A percentile compares a stretch with the other conserved stretches of the same genome.
phyloP scores from a whole-genome alignment of 2,888 invertebrate genomes.

The Poecilobothrus nobilitatus region DNA sequence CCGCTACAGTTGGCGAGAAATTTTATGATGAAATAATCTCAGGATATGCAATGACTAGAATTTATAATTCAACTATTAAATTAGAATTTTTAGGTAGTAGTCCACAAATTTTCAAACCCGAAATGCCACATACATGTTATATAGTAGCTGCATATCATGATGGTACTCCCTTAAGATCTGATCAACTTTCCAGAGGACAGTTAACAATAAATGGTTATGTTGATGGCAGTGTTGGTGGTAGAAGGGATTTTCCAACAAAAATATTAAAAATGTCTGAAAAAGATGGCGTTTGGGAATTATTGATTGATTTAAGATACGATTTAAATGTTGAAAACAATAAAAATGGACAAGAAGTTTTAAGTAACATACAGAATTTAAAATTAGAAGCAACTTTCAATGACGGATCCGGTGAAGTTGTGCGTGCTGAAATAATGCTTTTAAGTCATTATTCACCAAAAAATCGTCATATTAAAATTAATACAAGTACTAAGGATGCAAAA shows the following conservation, averaged over 20 bases:
- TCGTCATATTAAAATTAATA: slow-evolving; percentile 76
- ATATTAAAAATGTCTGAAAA: slow-evolving; percentile 57
- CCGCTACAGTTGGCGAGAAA: slow-evolving; percentile 79
- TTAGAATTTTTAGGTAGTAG: slow-evolving; percentile 80
- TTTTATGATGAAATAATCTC: slow-evolving; percentile 73
- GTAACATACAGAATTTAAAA: slow-evolving; percentile 57
- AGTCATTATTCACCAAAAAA: slow-evolving; percentile 74
- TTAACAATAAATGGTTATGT: slow-evolving; percentile 61
- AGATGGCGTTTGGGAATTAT: slow-evolving; percentile 74
- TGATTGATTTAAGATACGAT: slow-evolving; percentile 63
- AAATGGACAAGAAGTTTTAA: slow-evolving; percentile 55
- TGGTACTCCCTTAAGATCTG: slow-evolving; percentile 64
- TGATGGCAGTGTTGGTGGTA: slow-evolving; percentile 54
- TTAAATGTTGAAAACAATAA: slow-evolving; percentile 49
- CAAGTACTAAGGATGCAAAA: slow-evolving; percentile 73
- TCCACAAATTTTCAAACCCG: slow-evolving; percentile 90
- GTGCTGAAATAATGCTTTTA: slow-evolving; percentile 60
- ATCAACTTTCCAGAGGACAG: slow-evolving; percentile 55
- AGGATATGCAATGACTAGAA: slow-evolving; percentile 77
- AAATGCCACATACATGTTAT: slow-evolving; percentile 83
- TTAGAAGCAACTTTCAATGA: slow-evolving; percentile 63
- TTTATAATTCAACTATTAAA: slow-evolving; percentile 78
- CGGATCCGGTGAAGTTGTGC: slow-evolving; percentile 56
- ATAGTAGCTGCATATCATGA: slow-evolving; percentile 86
- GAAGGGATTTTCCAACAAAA: slow-evolving; percentile 54